Evolutionary conservation across 2,113 vertebrate genomes (phyloP).

Genomic region (Xyrauchen texanus): DNA sequence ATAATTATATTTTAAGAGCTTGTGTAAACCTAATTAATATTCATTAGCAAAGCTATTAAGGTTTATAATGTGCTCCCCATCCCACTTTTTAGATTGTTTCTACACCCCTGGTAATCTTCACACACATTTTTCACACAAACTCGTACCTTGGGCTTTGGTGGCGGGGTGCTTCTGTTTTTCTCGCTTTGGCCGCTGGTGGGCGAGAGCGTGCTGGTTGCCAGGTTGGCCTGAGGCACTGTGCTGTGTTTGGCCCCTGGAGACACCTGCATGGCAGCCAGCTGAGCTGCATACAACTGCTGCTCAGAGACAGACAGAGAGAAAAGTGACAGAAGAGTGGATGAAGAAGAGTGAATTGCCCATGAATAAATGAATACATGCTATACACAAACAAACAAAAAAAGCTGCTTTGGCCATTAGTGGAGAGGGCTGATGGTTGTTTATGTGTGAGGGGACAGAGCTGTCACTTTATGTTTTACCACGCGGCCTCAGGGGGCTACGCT

Average conservation of each 20-base stretch:
- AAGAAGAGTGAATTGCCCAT: constrained; percentile 52
- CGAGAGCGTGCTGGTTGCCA: constrained; percentile 84
- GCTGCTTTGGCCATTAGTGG: constrained; percentile 75
- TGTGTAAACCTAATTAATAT: no score
- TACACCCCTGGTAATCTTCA: background rate
- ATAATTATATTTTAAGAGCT: no score
- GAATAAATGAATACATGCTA: constrained; percentile 72
- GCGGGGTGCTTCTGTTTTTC: constrained; percentile 90
- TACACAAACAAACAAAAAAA: constrained; percentile 74
- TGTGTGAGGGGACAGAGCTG: constrained; percentile 53
- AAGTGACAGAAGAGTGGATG: constrained; percentile 21
- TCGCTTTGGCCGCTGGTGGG: constrained; percentile 91
- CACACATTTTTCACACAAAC: constrained; percentile 40
- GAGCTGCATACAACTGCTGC: constrained; percentile 97
- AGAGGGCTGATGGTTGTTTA: constrained; percentile 59
- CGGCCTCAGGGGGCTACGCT: constrained; percentile 71
- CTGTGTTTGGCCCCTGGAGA: constrained; percentile 95
- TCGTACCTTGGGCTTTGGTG: constrained; percentile 91
- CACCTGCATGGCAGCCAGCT: constrained; percentile 97
- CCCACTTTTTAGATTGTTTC: no score
- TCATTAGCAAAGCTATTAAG: no score
- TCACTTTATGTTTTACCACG: constrained; percentile 59
- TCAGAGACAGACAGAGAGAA: constrained; percentile 58
- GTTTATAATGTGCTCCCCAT: no score
- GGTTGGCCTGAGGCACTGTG: constrained; percentile 85